Percentiles rank a stretch among this genome's conserved stretches.
Evolutionary conservation across 2,113 vertebrate species (phyloP).

Genomic region (Tympanuchus pallidicinctus): DNA sequence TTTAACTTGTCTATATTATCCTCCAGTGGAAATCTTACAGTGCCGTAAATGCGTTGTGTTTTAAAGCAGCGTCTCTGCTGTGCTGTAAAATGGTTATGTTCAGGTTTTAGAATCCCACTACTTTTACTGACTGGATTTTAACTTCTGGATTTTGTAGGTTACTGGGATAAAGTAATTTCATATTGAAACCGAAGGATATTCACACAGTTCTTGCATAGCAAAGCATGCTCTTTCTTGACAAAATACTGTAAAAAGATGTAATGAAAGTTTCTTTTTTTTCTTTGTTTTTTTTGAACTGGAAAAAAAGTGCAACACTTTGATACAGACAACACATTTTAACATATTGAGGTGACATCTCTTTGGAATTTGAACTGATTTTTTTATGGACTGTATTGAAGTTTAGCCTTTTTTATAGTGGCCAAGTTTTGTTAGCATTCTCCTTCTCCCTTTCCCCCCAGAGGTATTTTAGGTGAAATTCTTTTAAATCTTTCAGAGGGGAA

Average conservation of each 20-base stretch:
- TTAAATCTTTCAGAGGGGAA: background rate
- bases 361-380: background rate
- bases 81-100: background rate
- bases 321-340: background rate
- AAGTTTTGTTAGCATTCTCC: background rate
- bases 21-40: background rate
- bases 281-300: background rate
- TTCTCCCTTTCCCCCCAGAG: fast-evolving
- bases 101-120: background rate
- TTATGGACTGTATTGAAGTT: background rate
- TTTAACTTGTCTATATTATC: background rate
- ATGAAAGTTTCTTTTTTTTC: background rate
- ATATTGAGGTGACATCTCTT: background rate
- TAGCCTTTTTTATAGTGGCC: background rate
- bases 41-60: background rate
- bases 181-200: background rate
- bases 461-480: background rate
- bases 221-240: background rate
- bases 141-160: background rate
- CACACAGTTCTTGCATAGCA: background rate
- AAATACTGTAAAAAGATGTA: background rate
- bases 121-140: background rate
- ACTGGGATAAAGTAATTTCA: background rate
- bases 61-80: background rate
- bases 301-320: background rate